Base-by-base conservation (phyloP, 2,888 invertebrate genomes). In the Erebia palarica region DNA sequence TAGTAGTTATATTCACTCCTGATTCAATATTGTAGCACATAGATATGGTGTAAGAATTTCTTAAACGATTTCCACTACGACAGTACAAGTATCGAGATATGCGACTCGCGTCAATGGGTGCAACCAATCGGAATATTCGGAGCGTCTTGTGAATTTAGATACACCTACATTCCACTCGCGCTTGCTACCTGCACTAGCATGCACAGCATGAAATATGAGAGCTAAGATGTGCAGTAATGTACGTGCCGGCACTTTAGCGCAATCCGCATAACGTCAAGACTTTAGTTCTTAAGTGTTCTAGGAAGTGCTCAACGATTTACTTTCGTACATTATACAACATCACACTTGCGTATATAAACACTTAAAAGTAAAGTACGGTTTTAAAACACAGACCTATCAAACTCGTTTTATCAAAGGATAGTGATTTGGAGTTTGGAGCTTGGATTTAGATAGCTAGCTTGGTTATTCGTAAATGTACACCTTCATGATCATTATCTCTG, bases 91-190 rank as follows among this genome's bases (percentile, higher is more conserved):
- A 57, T 67, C 57, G 36, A 68, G 55, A 68, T 64, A 71, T 59
- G 67, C 68, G 63, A 53, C 64, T 58, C 71, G 64, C 69, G 58
- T 59, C 68, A 64, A 73, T 71, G 63, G 73, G 63, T 69, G 70
- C 69, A 68, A 70, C 49, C 65, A 68, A 74, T 70, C 66, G 63
- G 68, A 66, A 67, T 74, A 72, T 73, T 71, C 74, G 61, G 68
- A 49, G 66, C 63, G 61, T 69, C 66, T 60, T 53, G 68, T 53
- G 66, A 66, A 71, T 71, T 59, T 66, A 69, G 68, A 65, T 69
- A 71, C 55, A 53, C 16, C 49, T 27, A 44, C 68, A 69, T 69
- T 60, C 63, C 64, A n/a, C n/a, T 4, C 47, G 49, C 55, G 58
- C 55, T 51, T 16, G 16, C 36, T 68, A 68, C 53, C 60, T 67